phyloP scores from a whole-genome alignment of 2,797 vertebrate species.

The Diglossa cyanea region DNA sequence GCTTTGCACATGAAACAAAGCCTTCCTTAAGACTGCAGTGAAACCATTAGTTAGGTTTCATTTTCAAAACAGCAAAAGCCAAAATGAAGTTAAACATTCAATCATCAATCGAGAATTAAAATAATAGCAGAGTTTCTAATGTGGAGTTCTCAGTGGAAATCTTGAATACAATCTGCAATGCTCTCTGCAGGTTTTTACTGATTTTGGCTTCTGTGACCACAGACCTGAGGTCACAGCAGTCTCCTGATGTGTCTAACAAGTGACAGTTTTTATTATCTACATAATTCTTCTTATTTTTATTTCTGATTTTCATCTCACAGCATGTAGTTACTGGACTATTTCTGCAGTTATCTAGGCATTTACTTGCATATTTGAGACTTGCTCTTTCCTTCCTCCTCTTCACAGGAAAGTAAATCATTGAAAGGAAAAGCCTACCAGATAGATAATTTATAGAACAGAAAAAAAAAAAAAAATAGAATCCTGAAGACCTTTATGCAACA shows the following conservation, averaged over 20 bases:
- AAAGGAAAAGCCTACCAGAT: neutral
- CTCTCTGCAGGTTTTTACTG: neutral
- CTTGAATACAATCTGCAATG: neutral
- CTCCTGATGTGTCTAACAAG: neutral
- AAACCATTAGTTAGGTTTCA: neutral
- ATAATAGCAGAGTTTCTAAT: neutral
- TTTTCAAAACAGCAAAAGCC: neutral
- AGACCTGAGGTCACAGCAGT: conserved; percentile 1
- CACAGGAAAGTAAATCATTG: neutral
- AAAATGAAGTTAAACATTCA: conserved; percentile 21
- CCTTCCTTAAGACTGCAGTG: conserved; percentile 23
- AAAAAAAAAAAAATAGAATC: neutral
- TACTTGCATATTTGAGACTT: neutral
- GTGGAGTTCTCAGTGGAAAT: neutral
- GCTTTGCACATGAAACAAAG: conserved; percentile 33
- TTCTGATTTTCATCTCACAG: neutral
- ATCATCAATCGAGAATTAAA: conserved; percentile 7
- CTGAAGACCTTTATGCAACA: neutral
- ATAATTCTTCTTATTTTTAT: neutral
- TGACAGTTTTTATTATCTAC: conserved; percentile 4
- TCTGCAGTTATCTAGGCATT: neutral
- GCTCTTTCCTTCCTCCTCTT: neutral
- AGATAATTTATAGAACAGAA: conserved; percentile 8
- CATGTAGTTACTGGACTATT: neutral
- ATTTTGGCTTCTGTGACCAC: neutral